Evolutionary conservation across 1,140 invertebrate genomes (phyloP).

Genomic region (Eurosta solidaginis): DNA sequence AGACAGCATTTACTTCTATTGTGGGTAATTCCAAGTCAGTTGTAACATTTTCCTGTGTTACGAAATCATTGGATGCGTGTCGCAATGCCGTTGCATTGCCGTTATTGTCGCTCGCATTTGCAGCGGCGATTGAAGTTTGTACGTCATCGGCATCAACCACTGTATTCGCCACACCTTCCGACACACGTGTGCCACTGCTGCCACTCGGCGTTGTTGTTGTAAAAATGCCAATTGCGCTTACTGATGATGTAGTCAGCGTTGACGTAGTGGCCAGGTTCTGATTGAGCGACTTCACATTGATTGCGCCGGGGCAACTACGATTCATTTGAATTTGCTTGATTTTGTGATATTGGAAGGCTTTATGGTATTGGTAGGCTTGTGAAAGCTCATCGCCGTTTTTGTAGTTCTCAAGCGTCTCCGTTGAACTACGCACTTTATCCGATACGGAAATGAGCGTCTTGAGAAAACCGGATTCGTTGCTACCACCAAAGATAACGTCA

Average conservation of each 20-base stretch:
- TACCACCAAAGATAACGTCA: conserved; percentile 52
- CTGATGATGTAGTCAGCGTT: not conserved
- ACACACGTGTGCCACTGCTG: not conserved
- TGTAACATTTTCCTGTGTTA: not conserved
- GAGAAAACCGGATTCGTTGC: conserved; percentile 51
- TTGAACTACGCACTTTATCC: conserved; percentile 54
- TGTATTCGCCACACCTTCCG: not conserved
- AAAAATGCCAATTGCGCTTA: not conserved
- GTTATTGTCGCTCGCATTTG: not conserved
- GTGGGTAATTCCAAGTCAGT: not conserved
- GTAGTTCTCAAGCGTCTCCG: conserved; percentile 45
- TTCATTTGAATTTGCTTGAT: conserved; percentile 71
- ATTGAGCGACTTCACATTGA: conserved; percentile 2
- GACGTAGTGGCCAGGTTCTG: not conserved
- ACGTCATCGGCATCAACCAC: not conserved
- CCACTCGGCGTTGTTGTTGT: not conserved
- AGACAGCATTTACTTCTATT: not conserved
- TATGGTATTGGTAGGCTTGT: conserved; percentile 76
- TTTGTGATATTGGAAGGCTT: conserved; percentile 73
- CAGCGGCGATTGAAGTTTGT: not conserved
- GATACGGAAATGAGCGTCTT: conserved; percentile 56
- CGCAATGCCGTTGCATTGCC: not conserved
- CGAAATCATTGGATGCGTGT: not conserved
- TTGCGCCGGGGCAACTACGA: conserved; percentile 34
- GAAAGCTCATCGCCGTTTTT: conserved; percentile 61